Percentiles rank a stretch among this genome's conserved stretches.
phyloP scores from a whole-genome alignment of 2,797 vertebrate genomes.

The Syngnathus rostellatus region DNA sequence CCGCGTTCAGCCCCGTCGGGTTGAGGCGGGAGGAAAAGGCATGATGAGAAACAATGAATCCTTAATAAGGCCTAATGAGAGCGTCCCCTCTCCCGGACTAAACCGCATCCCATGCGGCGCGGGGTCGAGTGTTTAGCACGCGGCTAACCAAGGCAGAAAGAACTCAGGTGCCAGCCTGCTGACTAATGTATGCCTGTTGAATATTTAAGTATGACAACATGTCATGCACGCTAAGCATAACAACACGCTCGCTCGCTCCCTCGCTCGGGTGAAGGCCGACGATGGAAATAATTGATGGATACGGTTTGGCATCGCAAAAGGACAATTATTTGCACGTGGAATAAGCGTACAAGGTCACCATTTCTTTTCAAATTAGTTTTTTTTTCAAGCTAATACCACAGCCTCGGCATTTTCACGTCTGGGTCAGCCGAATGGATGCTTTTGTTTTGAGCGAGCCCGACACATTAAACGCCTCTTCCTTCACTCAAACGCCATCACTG shows the following conservation, averaged over 20 bases:
- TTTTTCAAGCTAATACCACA: not conserved
- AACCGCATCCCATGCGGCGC: not conserved
- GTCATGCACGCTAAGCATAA: not conserved
- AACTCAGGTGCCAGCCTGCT: not conserved
- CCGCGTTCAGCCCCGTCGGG: not conserved
- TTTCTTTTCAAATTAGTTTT: not conserved
- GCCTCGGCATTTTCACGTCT: not conserved
- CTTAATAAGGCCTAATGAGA: slow-evolving; percentile 7
- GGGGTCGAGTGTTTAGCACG: not conserved
- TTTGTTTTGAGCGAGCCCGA: not conserved
- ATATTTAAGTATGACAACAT: not conserved
- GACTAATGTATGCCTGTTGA: slow-evolving; percentile 1
- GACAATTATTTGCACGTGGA: no score
- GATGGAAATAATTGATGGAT: not conserved
- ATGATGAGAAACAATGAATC: slow-evolving; percentile 3
- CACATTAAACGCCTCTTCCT: not conserved
- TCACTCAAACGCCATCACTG: not conserved
- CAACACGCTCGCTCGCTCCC: not conserved
- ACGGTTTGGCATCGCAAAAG: not conserved
- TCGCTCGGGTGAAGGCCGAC: not conserved
- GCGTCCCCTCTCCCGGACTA: not conserved
- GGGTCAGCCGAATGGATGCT: not conserved
- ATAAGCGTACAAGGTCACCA: no score
- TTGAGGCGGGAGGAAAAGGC: not conserved
- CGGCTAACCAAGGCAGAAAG: not conserved